These are phyloP conservation scores for Drosophila bipectinata DNA, from an alignment of 1,140 invertebrate genomes.

Conservation along the genomic window DNA sequence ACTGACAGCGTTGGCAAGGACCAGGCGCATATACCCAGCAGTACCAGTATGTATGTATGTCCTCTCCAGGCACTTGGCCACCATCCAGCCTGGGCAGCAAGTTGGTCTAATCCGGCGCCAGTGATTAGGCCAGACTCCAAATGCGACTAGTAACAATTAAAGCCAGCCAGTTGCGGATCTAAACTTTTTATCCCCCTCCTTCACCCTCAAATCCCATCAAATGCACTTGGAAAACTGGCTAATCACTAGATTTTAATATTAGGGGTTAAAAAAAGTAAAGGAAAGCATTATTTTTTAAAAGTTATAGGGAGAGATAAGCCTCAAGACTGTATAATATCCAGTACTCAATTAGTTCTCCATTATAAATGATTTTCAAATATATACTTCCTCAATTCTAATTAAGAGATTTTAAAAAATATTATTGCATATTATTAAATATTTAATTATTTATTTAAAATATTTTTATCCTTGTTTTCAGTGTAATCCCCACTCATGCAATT, in stretches of 20 bases:
- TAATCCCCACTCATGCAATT: constrained; percentile 53
- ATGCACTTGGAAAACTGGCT: not conserved
- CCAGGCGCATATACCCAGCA: constrained; percentile 30
- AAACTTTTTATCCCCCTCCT: constrained; percentile 24
- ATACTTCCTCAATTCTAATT: too few species aligned
- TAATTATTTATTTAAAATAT: too few species aligned
- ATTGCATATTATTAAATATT: too few species aligned
- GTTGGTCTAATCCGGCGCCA: constrained; percentile 62
- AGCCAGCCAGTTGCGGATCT: constrained; percentile 53
- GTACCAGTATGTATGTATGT: constrained; percentile 38
- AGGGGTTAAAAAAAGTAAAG: too few species aligned
- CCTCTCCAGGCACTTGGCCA: constrained; percentile 20
- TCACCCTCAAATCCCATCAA: constrained; percentile 3
- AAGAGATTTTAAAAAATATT: too few species aligned
- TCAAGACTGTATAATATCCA: too few species aligned
- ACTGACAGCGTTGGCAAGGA: constrained; percentile 59
- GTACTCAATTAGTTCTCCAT: too few species aligned
- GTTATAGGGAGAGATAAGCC: too few species aligned
- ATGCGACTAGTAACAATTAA: constrained; percentile 73
- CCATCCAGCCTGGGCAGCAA: not conserved
- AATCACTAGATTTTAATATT: not conserved
- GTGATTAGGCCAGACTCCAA: constrained; percentile 75
- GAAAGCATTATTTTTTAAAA: too few species aligned
- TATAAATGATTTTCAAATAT: too few species aligned
- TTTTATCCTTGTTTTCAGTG: not conserved